Conservation (phyloP, 2,888 invertebrate genomes). For the Lasioglossum calceatum region DNA sequence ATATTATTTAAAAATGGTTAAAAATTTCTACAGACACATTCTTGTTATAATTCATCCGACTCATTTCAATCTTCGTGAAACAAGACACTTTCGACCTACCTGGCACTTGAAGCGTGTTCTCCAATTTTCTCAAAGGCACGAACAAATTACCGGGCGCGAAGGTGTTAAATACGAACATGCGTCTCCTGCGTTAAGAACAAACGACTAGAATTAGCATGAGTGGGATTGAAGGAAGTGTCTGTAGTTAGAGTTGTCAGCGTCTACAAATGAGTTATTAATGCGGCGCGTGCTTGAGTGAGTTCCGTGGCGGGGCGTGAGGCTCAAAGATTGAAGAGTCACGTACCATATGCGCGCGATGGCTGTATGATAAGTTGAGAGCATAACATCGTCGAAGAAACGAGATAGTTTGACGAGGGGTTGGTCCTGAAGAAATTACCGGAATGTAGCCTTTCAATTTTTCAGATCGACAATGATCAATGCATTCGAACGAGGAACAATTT, state of each 20-base stretch:
- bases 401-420: not conserved
- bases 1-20: too few relatives aligned
- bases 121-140: not conserved
- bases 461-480: not conserved
- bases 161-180: not conserved
- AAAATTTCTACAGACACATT: not conserved
- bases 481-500: not conserved
- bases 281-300: conserved; percentile 8
- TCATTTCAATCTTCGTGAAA: not conserved
- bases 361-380: not conserved
- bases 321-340: conserved; percentile 18
- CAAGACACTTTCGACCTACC: not conserved
- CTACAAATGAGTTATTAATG: conserved; percentile 18
- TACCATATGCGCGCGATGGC: conserved; percentile 1
- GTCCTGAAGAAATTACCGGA: not conserved
- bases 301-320: not conserved
- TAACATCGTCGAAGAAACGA: conserved; percentile 8
- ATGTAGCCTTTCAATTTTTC: not conserved
- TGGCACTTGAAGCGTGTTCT: not conserved
- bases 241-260: not conserved
- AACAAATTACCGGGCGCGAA: not conserved
- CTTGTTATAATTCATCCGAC: not conserved
- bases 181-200: not conserved
- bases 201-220: conserved; percentile 1
- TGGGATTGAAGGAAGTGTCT: not conserved